phyloP scores from a whole-genome alignment of 2,888 invertebrate genomes.

The Carcina quercana region DNA sequence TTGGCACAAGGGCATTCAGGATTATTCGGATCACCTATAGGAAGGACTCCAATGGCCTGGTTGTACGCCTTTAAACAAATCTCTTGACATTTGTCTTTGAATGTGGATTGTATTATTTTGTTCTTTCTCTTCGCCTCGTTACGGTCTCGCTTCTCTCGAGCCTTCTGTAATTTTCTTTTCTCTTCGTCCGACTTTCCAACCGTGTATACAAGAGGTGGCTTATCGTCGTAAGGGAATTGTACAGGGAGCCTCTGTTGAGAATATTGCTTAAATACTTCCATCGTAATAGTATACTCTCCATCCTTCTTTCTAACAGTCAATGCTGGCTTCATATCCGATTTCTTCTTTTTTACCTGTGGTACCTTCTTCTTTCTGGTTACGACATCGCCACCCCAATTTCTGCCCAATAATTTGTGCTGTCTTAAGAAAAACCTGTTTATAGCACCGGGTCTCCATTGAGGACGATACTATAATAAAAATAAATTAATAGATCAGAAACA shows the following conservation, averaged over 20 bases:
- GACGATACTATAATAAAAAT: conserved; percentile 40
- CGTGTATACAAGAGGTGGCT: conserved; percentile 50
- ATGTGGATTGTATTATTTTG: conserved; percentile 54
- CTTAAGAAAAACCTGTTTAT: too few relatives aligned
- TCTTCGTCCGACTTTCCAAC: conserved; percentile 61
- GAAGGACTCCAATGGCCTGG: conserved; percentile 58
- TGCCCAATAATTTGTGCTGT: conserved; percentile 51
- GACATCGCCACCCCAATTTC: conserved; percentile 48
- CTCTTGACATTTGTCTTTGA: conserved; percentile 61
- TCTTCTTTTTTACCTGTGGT: conserved; percentile 52
- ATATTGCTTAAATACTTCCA: conserved; percentile 65
- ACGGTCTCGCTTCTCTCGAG: conserved; percentile 52
- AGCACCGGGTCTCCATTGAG: conserved; percentile 64
- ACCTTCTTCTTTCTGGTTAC: conserved; percentile 60
- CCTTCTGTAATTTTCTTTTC: conserved; percentile 42
- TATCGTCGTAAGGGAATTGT: conserved; percentile 64
- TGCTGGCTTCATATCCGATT: conserved; percentile 56
- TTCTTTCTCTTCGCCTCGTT: conserved; percentile 58
- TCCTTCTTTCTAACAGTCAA: conserved; percentile 48
- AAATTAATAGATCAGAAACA: conserved; percentile 4
- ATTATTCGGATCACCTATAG: conserved; percentile 50
- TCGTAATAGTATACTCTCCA: conserved; percentile 58
- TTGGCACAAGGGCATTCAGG: conserved; percentile 57
- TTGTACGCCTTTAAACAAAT: conserved; percentile 66
- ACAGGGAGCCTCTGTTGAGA: conserved; percentile 53